These are phyloP conservation scores for silkworm (Bombyx mori) DNA, from an alignment of 1,140 invertebrate species.

Conservation along the genomic window ASM3026992v2 NC_085113.1:4579001-4579500, in stretches of 20 bases:
- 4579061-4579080: constrained; percentile 41
- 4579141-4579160: constrained; percentile 54
- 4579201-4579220: constrained; percentile 46
- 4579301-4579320: constrained; percentile 50
- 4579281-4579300: constrained; percentile 62
- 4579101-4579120: constrained; percentile 32
- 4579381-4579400: constrained; percentile 32
- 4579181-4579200: constrained; percentile 57
- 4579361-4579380: constrained; percentile 48
- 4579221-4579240: constrained; percentile 56
- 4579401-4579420: constrained; percentile 57
- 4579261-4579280: constrained; percentile 60
- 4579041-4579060: constrained; percentile 36
- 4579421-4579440: constrained; percentile 54
- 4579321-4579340: constrained; percentile 52
- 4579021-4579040: constrained; percentile 44
- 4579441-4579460: constrained; percentile 46
- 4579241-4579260: constrained; percentile 54
- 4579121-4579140: constrained; percentile 36
- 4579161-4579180: constrained; percentile 59
- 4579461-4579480: constrained; percentile 61
- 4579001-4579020: constrained; percentile 64
- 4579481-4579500: constrained; percentile 41
- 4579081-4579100: constrained; percentile 54
- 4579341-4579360: constrained; percentile 48